Evolutionary conservation across 2,888 invertebrate genomes (phyloP).

Genomic region (Ceriagrion tenellum): DNA sequence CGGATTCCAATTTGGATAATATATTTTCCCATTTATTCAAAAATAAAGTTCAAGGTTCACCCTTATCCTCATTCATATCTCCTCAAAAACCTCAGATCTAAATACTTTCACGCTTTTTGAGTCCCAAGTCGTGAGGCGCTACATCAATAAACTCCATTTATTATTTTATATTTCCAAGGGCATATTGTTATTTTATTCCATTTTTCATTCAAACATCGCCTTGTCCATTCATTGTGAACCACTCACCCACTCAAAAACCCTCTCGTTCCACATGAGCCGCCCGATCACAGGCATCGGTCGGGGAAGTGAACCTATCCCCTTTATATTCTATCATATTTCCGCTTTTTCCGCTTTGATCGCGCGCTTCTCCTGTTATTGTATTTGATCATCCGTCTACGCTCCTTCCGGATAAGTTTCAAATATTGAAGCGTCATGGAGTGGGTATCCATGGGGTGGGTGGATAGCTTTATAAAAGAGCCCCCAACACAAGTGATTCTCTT

Average conservation of each 20-base stretch:
- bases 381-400: background rate
- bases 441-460: too few relatives aligned
- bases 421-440: too few relatives aligned
- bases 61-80: background rate
- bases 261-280: background rate
- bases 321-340: background rate
- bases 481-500: too few relatives aligned
- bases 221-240: background rate
- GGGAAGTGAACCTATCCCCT: background rate
- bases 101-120: background rate
- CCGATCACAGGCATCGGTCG: background rate
- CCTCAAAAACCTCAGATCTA: background rate
- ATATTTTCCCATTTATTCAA: slow-evolving; percentile 7
- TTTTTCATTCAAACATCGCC: background rate
- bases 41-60: background rate
- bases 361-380: background rate
- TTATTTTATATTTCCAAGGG: background rate
- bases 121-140: background rate
- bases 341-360: background rate
- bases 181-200: background rate
- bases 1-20: background rate
- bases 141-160: background rate
- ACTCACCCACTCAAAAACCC: background rate
- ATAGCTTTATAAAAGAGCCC: too few relatives aligned
- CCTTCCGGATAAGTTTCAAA: background rate